Conservation (phyloP, 1,140 invertebrate species). For the Aphelinus certus region DNA sequence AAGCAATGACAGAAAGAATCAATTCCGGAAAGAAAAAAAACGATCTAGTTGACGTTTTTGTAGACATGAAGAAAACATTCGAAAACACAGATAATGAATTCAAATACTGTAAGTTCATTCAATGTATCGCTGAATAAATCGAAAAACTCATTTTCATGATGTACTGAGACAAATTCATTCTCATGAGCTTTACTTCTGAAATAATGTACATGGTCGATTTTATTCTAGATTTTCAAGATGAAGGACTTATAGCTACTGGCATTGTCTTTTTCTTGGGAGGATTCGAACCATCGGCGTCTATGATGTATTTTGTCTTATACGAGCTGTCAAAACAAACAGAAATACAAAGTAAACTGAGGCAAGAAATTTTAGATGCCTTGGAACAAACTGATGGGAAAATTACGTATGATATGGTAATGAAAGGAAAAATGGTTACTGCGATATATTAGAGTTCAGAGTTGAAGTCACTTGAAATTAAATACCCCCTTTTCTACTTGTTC, state of each 20-base stretch:
- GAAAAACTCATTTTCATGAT: neutral
- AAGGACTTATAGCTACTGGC: conserved; percentile 72
- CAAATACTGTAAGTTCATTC: neutral
- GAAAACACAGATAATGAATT: conserved; percentile 17
- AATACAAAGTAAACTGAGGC: conserved; percentile 58
- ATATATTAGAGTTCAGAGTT: neutral
- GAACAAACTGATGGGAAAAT: conserved; percentile 22
- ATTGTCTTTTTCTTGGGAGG: conserved; percentile 74
- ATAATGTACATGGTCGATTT: too few species aligned
- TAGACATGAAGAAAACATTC: conserved; percentile 54
- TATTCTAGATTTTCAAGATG: conserved; percentile 64
- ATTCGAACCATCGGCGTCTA: conserved; percentile 63
- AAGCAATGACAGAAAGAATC: conserved; percentile 51
- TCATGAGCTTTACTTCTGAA: too few species aligned
- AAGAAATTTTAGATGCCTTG: conserved; percentile 55
- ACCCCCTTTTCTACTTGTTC: neutral
- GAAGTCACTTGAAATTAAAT: neutral
- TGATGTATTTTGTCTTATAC: conserved; percentile 51
- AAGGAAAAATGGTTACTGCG: neutral
- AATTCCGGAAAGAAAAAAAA: conserved; percentile 49
- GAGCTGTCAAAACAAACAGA: conserved; percentile 61
- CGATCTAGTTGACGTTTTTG: conserved; percentile 61
- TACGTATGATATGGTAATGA: conserved; percentile 21
- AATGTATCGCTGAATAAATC: neutral
- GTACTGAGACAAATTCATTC: too few species aligned